Conservation (phyloP, 2,113 vertebrate species). For the Prunella himalayana region DNA sequence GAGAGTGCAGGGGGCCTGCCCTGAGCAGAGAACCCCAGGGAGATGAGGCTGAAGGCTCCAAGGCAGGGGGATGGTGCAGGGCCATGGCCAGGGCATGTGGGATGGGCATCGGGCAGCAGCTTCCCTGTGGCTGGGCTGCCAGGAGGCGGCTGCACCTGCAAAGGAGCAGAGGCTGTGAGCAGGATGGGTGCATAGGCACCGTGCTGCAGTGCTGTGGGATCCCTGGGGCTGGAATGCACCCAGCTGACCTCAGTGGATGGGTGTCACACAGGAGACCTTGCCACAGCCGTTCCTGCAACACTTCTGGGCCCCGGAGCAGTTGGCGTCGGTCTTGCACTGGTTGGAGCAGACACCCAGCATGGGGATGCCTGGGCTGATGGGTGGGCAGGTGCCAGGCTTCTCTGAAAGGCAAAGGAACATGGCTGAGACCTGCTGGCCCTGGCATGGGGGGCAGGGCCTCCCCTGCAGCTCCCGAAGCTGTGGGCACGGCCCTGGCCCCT, state of each 20-base stretch:
- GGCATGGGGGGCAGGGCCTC: not conserved
- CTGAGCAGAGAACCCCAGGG: not conserved
- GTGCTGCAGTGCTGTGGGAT: accelerated
- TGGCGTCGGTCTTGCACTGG: not conserved
- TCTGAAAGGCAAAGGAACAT: not conserved
- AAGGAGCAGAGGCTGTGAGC: not conserved
- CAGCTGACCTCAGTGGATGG: constrained; percentile 27
- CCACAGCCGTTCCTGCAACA: constrained; percentile 47
- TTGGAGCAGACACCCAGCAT: not conserved
- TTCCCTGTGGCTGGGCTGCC: not conserved
- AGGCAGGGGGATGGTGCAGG: not conserved
- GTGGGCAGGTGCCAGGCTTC: constrained; percentile 45
- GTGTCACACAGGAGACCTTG: not conserved
- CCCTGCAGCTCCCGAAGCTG: not conserved
- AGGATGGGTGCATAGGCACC: accelerated
- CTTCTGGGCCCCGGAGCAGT: not conserved
- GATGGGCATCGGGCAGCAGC: not conserved
- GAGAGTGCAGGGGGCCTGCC: not conserved
- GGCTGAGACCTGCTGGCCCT: not conserved
- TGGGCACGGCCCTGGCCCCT: not conserved
- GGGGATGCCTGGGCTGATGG: not conserved
- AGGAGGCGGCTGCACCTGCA: not conserved
- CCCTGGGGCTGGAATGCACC: not conserved
- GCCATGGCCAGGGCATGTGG: not conserved
- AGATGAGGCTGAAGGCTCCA: constrained; percentile 8